phyloP scores from a whole-genome alignment of 2,888 invertebrate genomes.

The Mythimna vitellina region DNA sequence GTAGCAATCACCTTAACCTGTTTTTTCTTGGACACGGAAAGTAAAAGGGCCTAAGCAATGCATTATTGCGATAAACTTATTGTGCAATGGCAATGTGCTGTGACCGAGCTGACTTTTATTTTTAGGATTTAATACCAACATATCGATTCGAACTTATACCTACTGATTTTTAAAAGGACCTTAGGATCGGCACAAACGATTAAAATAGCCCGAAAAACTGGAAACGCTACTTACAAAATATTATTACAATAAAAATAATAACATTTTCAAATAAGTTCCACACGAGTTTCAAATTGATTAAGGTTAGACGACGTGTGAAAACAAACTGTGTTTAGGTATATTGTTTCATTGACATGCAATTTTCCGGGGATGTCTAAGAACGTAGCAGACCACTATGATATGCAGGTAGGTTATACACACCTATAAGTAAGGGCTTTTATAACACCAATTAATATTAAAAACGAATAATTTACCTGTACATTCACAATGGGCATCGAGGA shows the following conservation, averaged over 20 bases:
- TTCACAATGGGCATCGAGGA: slow-evolving; percentile 99
- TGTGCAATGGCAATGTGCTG: slow-evolving; percentile 29
- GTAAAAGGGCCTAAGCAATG: slow-evolving; percentile 49
- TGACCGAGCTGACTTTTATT: slow-evolving; percentile 2
- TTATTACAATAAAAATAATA: neutral
- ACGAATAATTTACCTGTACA: slow-evolving; percentile 90
- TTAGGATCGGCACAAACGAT: neutral
- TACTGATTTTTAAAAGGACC: neutral
- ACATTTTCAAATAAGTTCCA: neutral
- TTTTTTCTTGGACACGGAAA: slow-evolving; percentile 44
- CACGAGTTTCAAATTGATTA: slow-evolving; percentile 1
- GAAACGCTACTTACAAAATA: neutral
- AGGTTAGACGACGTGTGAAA: neutral
- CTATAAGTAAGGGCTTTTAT: neutral
- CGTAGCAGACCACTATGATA: neutral
- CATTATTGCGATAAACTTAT: slow-evolving; percentile 40
- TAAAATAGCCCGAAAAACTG: neutral
- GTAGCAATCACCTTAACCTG: no score
- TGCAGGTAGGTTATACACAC: no score
- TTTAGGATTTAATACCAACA: neutral
- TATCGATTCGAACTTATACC: neutral
- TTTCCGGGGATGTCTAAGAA: neutral
- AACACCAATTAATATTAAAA: slow-evolving; percentile 1
- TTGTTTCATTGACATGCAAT: neutral
- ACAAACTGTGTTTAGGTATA: no score